Base-by-base conservation (phyloP, 1,140 invertebrate species). In the Pantala flavescens region DNA sequence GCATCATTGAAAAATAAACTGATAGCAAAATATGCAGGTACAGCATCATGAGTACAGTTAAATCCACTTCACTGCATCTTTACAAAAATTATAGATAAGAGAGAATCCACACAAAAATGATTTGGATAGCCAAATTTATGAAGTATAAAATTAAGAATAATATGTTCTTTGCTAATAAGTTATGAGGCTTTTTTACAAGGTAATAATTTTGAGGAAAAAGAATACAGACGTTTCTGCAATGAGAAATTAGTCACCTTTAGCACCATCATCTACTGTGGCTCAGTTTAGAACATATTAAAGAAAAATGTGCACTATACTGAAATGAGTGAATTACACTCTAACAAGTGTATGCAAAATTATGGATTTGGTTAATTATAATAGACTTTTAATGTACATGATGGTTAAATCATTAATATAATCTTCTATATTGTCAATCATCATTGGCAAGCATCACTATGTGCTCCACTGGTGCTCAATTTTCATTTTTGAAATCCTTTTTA, bases 1-100 rank as follows among this genome's bases (percentile, higher is more conserved):
- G 49, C 49, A 63, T 63, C 49, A 63, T 63, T 63, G 49, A 63
- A 63, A 63, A 63, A 63, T 63, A 63, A 63, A 63, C 49, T 63
- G 49, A 63, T 63, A 63, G 49, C 49, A 63, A 63, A 63, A 63
- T 63, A 63, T 63, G 49, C 49, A 63, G 49, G 49, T 63, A 63
- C 49, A 63, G 49, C 49, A 63, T 63, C 49, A 63, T 63, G 49
- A 63, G 49, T 63, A 63, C 49, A 63, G 49, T 63, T 63, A 63
- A 63, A 63, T 63, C 49, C 49, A 63, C 49, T 63, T 63, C 49
- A 63, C 49, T 63, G 49, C 49, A 63, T 63, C 49, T 63, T 63
- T 63, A 63, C 49, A 63, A 63, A 63, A 63, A 63, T 19, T 3
- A 63, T 63, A 63, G 49, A 63, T 63, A 19, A 63, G 28, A 36